Base-by-base conservation (phyloP, 1,140 invertebrate genomes). In the Procambarus clarkii region DNA sequence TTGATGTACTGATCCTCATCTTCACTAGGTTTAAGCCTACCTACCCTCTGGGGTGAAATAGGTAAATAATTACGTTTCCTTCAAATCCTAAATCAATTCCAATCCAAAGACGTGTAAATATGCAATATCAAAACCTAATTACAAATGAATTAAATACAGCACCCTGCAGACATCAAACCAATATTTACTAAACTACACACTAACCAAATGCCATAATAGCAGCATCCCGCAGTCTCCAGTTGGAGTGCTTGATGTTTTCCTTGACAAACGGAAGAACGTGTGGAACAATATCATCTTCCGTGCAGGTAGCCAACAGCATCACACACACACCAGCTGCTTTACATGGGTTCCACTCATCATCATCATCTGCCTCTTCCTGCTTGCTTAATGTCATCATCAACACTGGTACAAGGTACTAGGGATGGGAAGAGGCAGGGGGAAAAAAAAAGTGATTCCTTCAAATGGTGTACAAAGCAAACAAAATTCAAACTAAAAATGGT, bases 281-380 rank as follows among this genome's bases (percentile, higher is more conserved):
- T 3, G 96, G 97, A n/a, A 99, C 97, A 93, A 99, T 99, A 93
- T 97, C 97, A 95, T 99, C 98, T 95, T 99, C 98, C 94, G 98
- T 99, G 94, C 99, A 99, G 48, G 98, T 97, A 46, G 99, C 97
- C 92, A 99, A 95, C 21, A 99, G 95, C 98, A 99, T 99, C 0
- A 99, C 95, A 95, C 99, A 99, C n/a, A 99, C 99, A 46, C 99
- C 98, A 46, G 99, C 98, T 7, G 99, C 98, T 95, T 99, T 99
- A 92, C 98, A 98, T 8, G 99, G 99, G 95, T 99, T 99, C 99
- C 99, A 99, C 94, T 99, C 99, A 94, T 99, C 98, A 94, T 99
- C 99, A 95, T 99, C 99, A 94, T 99, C 98, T 85, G 93, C 94
- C 54, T 96, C 95, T 64, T 95, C 95, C 93, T 99, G 98, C 95